phyloP scores from a whole-genome alignment of 1,140 invertebrate genomes.

The Cotesia chilonis region DNA sequence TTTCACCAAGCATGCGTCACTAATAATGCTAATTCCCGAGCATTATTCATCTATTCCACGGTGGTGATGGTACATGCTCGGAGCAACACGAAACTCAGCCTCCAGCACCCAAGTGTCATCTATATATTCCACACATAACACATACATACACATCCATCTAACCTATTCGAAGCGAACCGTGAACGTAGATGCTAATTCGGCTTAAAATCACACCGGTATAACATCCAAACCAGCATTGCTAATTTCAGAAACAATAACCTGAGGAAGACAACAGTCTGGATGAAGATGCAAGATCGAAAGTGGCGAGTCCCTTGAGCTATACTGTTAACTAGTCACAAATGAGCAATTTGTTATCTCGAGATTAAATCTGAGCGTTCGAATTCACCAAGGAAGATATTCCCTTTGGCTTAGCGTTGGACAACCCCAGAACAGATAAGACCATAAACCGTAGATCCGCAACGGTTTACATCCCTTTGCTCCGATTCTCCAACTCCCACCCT shows the following conservation, averaged over 20 bases:
- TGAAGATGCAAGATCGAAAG: too few relatives aligned
- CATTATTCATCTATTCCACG: too few relatives aligned
- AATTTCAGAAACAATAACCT: neutral
- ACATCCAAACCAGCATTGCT: neutral
- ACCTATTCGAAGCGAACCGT: neutral
- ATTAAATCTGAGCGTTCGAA: neutral
- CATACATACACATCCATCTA: neutral
- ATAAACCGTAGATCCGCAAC: neutral
- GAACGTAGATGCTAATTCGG: constrained; percentile 6
- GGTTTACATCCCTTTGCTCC: constrained; percentile 14
- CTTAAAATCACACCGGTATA: neutral
- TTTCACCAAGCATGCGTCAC: too few relatives aligned
- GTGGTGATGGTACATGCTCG: too few relatives aligned
- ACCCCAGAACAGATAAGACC: constrained; percentile 9
- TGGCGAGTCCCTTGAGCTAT: too few relatives aligned
- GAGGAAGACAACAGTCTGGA: too few relatives aligned
- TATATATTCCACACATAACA: neutral
- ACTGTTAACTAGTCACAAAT: neutral
- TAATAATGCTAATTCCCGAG: too few relatives aligned
- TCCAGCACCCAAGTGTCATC: too few relatives aligned
- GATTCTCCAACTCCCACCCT: neutral
- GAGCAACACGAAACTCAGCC: neutral
- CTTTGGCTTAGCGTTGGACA: neutral
- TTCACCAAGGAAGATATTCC: neutral
- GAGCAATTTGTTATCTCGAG: constrained; percentile 2